Evolutionary conservation across 2,113 vertebrate species (phyloP).

Genomic region (Notechis scutatus): DNA sequence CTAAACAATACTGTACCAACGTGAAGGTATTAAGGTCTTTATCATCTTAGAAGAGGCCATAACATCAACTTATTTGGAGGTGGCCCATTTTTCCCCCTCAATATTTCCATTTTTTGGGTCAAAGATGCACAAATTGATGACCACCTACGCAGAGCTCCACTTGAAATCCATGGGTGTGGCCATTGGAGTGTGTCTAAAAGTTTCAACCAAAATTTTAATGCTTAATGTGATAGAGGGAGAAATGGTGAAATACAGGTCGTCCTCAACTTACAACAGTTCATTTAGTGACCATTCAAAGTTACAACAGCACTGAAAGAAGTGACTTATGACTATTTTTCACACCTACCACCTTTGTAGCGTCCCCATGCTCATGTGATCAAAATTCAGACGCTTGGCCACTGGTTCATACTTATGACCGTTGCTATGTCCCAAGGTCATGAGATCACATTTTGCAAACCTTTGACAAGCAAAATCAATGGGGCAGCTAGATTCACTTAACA

Average conservation of each 20-base stretch:
- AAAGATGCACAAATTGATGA: not conserved
- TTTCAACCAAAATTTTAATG: not conserved
- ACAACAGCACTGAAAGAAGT: not conserved
- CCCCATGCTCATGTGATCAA: not conserved
- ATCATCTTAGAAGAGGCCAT: not conserved
- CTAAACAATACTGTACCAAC: not conserved
- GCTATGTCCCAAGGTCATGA: not conserved
- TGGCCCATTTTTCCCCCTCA: not conserved
- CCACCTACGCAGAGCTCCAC: not conserved
- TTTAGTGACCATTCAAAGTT: not conserved
- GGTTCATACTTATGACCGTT: not conserved
- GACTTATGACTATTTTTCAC: not conserved
- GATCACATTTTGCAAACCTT: not conserved
- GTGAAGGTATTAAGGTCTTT: not conserved
- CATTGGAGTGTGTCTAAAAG: not conserved
- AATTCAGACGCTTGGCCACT: not conserved
- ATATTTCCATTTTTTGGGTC: not conserved
- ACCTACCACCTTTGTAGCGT: not conserved
- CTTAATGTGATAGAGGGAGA: not conserved
- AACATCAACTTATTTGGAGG: not conserved
- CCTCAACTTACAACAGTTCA: not conserved
- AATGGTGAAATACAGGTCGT: not conserved
- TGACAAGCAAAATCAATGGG: not conserved
- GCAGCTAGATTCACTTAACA: not conserved
- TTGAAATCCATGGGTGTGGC: not conserved